phyloP scores from a whole-genome alignment of 2,888 invertebrate species.

The Ephialtes manifestator region DNA sequence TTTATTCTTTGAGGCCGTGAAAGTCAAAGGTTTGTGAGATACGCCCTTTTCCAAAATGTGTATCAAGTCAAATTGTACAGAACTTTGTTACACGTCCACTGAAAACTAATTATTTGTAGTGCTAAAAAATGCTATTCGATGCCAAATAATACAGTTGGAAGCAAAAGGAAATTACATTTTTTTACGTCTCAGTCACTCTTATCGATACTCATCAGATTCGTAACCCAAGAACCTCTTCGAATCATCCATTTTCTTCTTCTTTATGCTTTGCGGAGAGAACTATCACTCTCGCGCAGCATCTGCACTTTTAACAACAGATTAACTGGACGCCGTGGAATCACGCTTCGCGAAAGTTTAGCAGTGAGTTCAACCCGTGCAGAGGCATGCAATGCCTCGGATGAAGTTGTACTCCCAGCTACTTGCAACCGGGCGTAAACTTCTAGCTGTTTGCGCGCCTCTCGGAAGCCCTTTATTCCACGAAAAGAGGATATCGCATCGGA shows the following conservation, averaged over 20 bases:
- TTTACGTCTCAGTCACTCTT: not conserved
- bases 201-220: not conserved
- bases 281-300: not conserved
- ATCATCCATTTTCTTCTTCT: not conserved
- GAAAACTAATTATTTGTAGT: too few relatives aligned
- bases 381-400: constrained; percentile 51
- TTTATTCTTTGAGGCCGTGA: too few relatives aligned
- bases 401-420: constrained; percentile 53
- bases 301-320: constrained; percentile 52
- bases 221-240: not conserved
- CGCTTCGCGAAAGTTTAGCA: constrained; percentile 50
- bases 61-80: too few relatives aligned
- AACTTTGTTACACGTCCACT: too few relatives aligned
- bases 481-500: constrained; percentile 46
- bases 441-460: constrained; percentile 47
- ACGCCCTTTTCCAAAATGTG: too few relatives aligned
- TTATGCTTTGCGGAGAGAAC: not conserved
- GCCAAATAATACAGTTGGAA: too few relatives aligned
- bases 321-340: constrained; percentile 46
- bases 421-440: constrained; percentile 60
- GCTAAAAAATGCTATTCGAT: too few relatives aligned
- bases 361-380: constrained; percentile 42
- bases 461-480: constrained; percentile 56
- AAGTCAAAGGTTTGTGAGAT: too few relatives aligned
- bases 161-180: too few relatives aligned